phyloP scores from a whole-genome alignment of 2,113 vertebrate species.

The Herpetotheres cachinnans region DNA sequence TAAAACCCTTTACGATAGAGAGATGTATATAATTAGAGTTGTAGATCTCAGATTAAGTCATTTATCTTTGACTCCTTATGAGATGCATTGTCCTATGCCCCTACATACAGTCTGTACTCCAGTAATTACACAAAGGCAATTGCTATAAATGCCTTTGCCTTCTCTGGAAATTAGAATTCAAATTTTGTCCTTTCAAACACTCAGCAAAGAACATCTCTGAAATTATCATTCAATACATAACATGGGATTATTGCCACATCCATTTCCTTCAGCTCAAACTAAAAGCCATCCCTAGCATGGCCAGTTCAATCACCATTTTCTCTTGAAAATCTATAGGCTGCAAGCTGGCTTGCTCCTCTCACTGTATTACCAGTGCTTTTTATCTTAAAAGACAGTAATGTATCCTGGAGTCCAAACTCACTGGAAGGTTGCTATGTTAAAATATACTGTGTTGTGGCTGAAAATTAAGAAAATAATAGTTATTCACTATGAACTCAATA shows the following conservation, averaged over 20 bases:
- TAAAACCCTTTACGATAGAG: not conserved
- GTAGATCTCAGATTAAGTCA: conserved; percentile 27
- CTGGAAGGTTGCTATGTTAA: not conserved
- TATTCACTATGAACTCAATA: not conserved
- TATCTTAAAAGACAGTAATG: not conserved
- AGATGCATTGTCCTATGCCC: conserved; percentile 8
- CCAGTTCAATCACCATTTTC: not conserved
- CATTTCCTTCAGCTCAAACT: not conserved
- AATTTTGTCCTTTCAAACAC: conserved; percentile 37
- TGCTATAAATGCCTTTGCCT: not conserved
- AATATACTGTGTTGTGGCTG: not conserved
- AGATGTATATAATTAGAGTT: conserved; percentile 17
- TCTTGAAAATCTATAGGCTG: not conserved
- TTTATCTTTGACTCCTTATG: conserved; percentile 33
- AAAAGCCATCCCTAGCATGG: not conserved
- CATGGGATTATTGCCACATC: not conserved
- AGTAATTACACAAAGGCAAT: not conserved
- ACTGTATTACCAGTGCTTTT: not conserved
- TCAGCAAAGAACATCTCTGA: not conserved
- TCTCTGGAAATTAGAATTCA: conserved; percentile 36
- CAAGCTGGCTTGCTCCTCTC: not conserved
- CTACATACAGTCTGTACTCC: not conserved
- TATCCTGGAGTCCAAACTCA: not conserved
- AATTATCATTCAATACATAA: conserved; percentile 9
- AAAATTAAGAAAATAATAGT: not conserved